Conservation (phyloP, 2,888 invertebrate genomes). For the Amphipoea oculea region DNA sequence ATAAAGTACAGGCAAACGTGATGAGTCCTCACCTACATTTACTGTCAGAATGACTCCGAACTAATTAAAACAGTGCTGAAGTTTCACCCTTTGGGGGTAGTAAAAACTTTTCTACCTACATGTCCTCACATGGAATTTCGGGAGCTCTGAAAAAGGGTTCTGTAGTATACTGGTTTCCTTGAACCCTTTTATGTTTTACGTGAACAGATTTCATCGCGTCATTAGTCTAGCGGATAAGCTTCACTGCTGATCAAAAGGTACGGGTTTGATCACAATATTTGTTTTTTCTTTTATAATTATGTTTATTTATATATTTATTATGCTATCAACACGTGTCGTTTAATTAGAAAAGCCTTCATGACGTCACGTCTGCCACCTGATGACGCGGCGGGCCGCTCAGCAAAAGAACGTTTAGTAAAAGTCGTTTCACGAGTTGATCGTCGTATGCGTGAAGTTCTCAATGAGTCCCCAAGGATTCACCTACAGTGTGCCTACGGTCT, state of each 20-base stretch:
- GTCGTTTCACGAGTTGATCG: not conserved
- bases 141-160: slow-evolving; percentile 52
- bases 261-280: slow-evolving; percentile 2
- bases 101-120: slow-evolving; percentile 76
- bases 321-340: not conserved
- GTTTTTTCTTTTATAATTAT: not conserved
- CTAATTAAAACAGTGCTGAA: slow-evolving; percentile 81
- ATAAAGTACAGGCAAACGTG: slow-evolving; percentile 60
- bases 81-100: slow-evolving; percentile 74
- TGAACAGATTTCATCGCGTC: slow-evolving; percentile 49
- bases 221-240: slow-evolving; percentile 32
- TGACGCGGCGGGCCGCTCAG: not conserved
- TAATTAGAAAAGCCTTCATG: not conserved
- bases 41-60: slow-evolving; percentile 74
- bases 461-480: not conserved
- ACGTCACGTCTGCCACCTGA: not conserved
- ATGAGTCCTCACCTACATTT: slow-evolving; percentile 70
- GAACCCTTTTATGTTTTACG: slow-evolving; percentile 63
- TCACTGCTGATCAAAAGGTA: slow-evolving; percentile 37
- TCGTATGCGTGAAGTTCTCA: not conserved
- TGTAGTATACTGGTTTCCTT: slow-evolving; percentile 32
- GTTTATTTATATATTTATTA: too few relatives aligned
- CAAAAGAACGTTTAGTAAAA: not conserved
- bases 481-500: not conserved
- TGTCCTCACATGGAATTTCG: slow-evolving; percentile 60